Evolutionary conservation across 35 echinoderm and acorn worm genomes (phyloP).

Genomic region (Ophiothrix spiculata): DNA sequence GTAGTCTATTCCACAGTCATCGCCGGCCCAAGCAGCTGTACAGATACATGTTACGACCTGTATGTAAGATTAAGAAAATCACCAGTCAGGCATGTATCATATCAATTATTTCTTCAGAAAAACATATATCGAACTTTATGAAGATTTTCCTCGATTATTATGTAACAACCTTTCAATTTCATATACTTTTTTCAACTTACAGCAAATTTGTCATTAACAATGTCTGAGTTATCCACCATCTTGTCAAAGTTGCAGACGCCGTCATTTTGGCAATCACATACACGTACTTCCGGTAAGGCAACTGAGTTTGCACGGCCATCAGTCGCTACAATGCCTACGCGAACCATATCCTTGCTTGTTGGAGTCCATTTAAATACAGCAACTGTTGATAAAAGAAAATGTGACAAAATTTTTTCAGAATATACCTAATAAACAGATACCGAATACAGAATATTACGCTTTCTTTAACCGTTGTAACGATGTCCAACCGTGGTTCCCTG

Average conservation of each 20-base stretch:
- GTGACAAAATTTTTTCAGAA: background rate
- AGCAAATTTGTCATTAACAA: conserved; percentile 55
- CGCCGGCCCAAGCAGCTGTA: conserved; percentile 38
- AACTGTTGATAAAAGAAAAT: conserved; percentile 44
- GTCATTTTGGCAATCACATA: conserved; percentile 71
- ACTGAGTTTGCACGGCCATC: conserved; percentile 40
- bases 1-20: conserved; percentile 57
- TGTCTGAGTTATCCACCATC: conserved; percentile 39
- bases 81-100: background rate
- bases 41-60: conserved; percentile 82
- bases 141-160: too few species aligned
- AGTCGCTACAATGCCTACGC: conserved; percentile 46
- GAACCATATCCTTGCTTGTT: conserved; percentile 31
- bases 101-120: background rate
- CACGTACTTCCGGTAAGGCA: conserved; percentile 35
- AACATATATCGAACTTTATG: background rate
- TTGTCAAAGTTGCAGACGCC: conserved; percentile 68
- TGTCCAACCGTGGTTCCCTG: background rate
- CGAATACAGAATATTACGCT: background rate
- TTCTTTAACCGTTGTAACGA: background rate
- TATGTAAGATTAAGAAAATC: too few species aligned
- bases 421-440: background rate
- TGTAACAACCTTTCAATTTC: background rate
- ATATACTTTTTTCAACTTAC: conserved; percentile 37
- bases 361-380: conserved; percentile 74